A percentile compares a stretch with the other conserved stretches of the same genome.
Evolutionary conservation across 2,113 vertebrate genomes (phyloP).

Genomic region (Mugil cephalus): DNA sequence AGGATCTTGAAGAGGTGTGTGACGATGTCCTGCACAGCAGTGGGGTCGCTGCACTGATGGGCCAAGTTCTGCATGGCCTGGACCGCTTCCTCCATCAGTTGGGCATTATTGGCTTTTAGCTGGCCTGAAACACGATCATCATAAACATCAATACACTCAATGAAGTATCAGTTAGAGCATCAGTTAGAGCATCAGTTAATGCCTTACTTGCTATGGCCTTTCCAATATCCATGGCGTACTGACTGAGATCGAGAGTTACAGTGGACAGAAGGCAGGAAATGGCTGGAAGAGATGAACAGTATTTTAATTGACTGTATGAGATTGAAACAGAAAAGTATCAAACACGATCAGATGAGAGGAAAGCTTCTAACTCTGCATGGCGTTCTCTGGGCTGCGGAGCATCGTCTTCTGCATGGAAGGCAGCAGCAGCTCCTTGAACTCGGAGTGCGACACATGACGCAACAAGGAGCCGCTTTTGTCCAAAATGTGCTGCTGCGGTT

Average conservation of each 20-base stretch:
- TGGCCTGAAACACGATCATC: slow-evolving; percentile 86
- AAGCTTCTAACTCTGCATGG: slow-evolving; percentile 90
- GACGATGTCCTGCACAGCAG: slow-evolving; percentile 87
- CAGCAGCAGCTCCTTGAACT: slow-evolving; percentile 94
- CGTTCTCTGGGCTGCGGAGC: slow-evolving; percentile 95
- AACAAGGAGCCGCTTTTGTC: slow-evolving; percentile 90
- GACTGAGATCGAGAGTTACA: slow-evolving; percentile 96
- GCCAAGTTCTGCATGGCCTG: slow-evolving; percentile 92
- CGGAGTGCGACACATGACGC: slow-evolving; percentile 90
- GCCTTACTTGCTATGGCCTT: slow-evolving; percentile 93
- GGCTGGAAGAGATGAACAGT: slow-evolving; percentile 79
- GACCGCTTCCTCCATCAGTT: slow-evolving; percentile 94
- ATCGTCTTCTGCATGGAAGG: slow-evolving; percentile 94
- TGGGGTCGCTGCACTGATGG: slow-evolving; percentile 92
- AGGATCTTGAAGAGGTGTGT: slow-evolving; percentile 94
- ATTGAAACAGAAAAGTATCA: background rate
- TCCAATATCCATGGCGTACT: slow-evolving; percentile 93
- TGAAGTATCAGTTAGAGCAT: no score
- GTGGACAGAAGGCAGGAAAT: slow-evolving; percentile 90
- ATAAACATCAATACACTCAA: no score
- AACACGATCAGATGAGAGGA: background rate
- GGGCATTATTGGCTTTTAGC: slow-evolving; percentile 93
- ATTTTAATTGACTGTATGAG: background rate
- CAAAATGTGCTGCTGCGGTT: slow-evolving; percentile 91
- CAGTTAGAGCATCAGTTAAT: background rate